Percentiles rank a stretch among this genome's conserved stretches.
These are phyloP conservation scores for Acromyrmex charruanus DNA, from an alignment of 1,140 invertebrate genomes.

Conservation along the genomic window DNA sequence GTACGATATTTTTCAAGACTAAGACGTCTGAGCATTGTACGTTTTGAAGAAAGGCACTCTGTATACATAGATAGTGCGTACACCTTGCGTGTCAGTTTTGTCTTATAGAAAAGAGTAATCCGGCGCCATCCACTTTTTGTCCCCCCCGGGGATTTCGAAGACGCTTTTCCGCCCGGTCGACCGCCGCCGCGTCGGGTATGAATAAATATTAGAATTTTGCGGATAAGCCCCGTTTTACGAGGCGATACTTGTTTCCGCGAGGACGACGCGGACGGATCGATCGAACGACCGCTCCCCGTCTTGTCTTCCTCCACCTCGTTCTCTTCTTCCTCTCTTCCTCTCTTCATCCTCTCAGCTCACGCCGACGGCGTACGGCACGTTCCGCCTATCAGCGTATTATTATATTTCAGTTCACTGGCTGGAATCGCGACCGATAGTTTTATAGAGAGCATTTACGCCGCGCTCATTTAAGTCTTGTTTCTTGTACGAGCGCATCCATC, in stretches of 20 bases:
- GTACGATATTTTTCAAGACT: too few species aligned
- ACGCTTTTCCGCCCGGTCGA: conserved; percentile 84
- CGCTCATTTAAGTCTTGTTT: neutral
- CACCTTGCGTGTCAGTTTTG: conserved; percentile 44
- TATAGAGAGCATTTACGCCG: conserved; percentile 46
- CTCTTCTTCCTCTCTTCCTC: neutral
- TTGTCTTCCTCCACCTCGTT: neutral
- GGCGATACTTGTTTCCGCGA: conserved; percentile 84
- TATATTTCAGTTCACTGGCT: conserved; percentile 70
- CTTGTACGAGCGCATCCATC: neutral
- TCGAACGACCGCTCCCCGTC: conserved; percentile 68
- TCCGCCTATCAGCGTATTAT: conserved; percentile 66
- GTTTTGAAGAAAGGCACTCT: conserved; percentile 18
- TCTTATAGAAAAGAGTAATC: conserved; percentile 84
- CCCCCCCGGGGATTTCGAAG: conserved; percentile 81
- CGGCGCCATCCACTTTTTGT: conserved; percentile 82
- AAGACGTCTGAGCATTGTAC: too few species aligned
- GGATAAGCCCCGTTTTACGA: conserved; percentile 85
- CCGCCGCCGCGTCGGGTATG: conserved; percentile 78
- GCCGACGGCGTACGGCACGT: conserved; percentile 41
- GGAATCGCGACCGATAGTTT: conserved; percentile 64
- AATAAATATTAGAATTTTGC: conserved; percentile 86
- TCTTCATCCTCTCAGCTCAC: conserved; percentile 34
- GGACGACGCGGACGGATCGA: conserved; percentile 79
- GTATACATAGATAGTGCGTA: neutral